These are phyloP conservation scores for Penaeus monodon DNA, from an alignment of 2,888 invertebrate species.

Conservation along the genomic window DNA sequence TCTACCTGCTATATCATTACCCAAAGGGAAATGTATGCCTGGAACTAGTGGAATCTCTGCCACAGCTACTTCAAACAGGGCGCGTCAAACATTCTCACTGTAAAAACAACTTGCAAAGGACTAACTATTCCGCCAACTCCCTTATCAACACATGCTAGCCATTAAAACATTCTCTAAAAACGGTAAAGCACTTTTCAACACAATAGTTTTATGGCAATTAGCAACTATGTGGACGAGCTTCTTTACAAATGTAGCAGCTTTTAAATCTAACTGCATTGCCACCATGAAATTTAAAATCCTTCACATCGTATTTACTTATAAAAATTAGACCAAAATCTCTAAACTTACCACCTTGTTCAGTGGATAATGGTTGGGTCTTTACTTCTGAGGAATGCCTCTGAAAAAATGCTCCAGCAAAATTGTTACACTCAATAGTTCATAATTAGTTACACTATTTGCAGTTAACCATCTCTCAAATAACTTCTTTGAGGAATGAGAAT, in stretches of 20 bases:
- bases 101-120: too few species aligned
- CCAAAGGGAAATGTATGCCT: too few species aligned
- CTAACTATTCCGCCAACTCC: too few species aligned
- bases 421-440: neutral
- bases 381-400: neutral
- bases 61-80: too few species aligned
- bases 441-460: neutral
- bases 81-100: too few species aligned
- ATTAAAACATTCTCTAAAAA: too few species aligned
- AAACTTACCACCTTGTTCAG: neutral
- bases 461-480: neutral
- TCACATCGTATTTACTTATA: neutral
- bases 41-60: too few species aligned
- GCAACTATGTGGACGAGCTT: neutral
- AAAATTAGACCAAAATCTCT: neutral
- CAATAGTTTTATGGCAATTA: neutral
- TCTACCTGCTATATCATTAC: too few species aligned
- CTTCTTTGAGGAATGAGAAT: neutral
- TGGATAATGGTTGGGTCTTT: too few species aligned
- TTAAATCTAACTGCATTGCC: neutral
- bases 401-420: constrained; percentile 2
- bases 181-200: too few species aligned
- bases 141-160: too few species aligned
- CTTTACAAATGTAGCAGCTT: constrained; percentile 1
- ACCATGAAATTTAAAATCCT: neutral